Evolutionary conservation across 2,888 invertebrate genomes (phyloP).

Genomic region (Cepaea hortensis): DNA sequence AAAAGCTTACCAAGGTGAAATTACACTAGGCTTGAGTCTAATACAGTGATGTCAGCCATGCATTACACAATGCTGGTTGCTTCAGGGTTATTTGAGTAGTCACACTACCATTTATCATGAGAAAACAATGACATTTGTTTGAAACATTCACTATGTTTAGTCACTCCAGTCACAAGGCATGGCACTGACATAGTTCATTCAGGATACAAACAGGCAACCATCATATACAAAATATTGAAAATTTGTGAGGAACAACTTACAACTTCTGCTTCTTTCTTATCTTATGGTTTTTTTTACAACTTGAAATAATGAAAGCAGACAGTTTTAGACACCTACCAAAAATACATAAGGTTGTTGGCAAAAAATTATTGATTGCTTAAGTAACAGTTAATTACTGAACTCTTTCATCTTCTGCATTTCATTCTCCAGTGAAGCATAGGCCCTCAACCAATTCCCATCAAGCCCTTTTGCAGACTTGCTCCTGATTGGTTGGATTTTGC

Average conservation of each 20-base stretch:
- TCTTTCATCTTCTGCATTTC: too few relatives aligned
- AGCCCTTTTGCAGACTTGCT: too few relatives aligned
- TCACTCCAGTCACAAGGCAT: constrained; percentile 43
- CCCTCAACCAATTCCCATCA: too few relatives aligned
- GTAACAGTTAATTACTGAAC: too few relatives aligned
- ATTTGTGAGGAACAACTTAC: constrained; percentile 10
- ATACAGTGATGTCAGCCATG: constrained; percentile 30
- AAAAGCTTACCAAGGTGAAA: background rate
- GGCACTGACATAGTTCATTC: constrained; percentile 38
- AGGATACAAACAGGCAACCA: constrained; percentile 42
- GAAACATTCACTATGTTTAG: constrained; percentile 32
- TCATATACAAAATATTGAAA: constrained; percentile 33
- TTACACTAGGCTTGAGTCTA: background rate
- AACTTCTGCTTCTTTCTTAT: background rate
- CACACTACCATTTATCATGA: constrained; percentile 21
- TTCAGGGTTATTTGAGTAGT: constrained; percentile 36
- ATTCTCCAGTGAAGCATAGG: too few relatives aligned
- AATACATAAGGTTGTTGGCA: too few relatives aligned
- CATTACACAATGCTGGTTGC: constrained; percentile 26
- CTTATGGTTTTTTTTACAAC: background rate
- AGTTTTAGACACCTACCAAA: background rate
- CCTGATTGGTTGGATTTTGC: too few relatives aligned
- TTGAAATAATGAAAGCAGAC: background rate
- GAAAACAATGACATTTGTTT: constrained; percentile 14
- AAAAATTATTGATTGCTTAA: too few relatives aligned